Conservation (phyloP, 64 coral and sea anemone species). For the Actinia equina region DNA sequence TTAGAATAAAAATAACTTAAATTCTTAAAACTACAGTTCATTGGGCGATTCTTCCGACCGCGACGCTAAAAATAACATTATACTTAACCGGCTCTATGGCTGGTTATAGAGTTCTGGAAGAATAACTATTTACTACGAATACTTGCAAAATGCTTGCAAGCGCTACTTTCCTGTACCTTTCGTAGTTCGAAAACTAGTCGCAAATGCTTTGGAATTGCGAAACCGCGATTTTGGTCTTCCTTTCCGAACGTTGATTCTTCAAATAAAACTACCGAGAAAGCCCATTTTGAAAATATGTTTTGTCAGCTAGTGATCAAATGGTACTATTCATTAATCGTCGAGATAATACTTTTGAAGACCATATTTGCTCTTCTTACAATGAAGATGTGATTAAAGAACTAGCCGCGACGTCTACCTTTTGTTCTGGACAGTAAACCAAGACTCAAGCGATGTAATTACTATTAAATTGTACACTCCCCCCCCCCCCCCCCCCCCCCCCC, state of each 20-base stretch:
- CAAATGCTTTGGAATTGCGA: no score
- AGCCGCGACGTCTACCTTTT: neutral
- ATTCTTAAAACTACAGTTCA: no score
- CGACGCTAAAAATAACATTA: neutral
- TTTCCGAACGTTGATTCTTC: no score
- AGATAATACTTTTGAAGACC: slow-evolving; percentile 15
- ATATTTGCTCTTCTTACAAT: neutral
- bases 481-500: no score
- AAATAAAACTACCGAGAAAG: neutral
- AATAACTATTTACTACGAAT: no score
- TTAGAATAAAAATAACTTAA: neutral
- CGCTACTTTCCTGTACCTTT: no score
- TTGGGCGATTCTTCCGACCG: neutral
- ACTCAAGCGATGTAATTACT: neutral
- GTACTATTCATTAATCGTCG: neutral
- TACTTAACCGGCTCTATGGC: no score
- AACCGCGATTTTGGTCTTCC: no score
- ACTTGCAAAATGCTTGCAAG: no score
- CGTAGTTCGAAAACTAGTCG: no score
- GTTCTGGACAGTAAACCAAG: neutral
- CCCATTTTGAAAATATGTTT: neutral
- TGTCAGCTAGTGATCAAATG: neutral
- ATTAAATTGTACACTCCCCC: neutral
- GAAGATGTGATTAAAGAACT: neutral
- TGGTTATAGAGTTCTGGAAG: no score